Conservation (phyloP, 2,888 invertebrate species). For the Drosophila anomelani region DNA sequence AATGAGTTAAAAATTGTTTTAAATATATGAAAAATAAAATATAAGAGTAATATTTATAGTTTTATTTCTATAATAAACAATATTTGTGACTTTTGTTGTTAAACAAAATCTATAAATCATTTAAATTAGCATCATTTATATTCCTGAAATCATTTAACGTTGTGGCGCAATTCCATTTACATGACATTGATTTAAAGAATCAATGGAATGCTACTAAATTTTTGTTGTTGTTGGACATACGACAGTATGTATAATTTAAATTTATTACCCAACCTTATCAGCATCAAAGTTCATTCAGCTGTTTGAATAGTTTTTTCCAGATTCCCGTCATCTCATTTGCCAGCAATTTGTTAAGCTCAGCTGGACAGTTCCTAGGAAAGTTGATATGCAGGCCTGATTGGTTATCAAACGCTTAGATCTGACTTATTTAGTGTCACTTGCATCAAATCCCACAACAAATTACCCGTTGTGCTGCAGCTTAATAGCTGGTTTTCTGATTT, state of each 20-base stretch:
- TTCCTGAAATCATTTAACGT: background rate
- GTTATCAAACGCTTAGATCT: constrained; percentile 25
- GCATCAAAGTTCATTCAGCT: constrained; percentile 52
- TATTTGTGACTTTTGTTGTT: background rate
- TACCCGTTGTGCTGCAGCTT: constrained; percentile 20
- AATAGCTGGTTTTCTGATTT: constrained; percentile 27
- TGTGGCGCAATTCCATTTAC: constrained; percentile 14
- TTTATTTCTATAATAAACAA: background rate
- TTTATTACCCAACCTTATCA: constrained; percentile 38
- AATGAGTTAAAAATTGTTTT: background rate
- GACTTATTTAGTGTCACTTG: constrained; percentile 43
- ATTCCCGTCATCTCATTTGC: constrained; percentile 19
- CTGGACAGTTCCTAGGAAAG: constrained; percentile 30
- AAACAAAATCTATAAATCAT: background rate
- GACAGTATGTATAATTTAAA: constrained; percentile 18
- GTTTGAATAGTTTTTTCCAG: constrained; percentile 39
- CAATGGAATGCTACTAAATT: constrained; percentile 3
- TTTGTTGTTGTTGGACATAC: constrained; percentile 12
- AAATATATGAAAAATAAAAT: background rate
- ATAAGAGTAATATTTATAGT: background rate
- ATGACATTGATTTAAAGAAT: constrained; percentile 14
- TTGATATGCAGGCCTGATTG: constrained; percentile 36
- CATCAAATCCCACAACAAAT: constrained; percentile 31
- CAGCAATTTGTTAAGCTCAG: constrained; percentile 30
- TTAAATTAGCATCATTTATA: background rate